phyloP scores from a whole-genome alignment of 2,888 invertebrate genomes.

The Apotomis capreana region DNA sequence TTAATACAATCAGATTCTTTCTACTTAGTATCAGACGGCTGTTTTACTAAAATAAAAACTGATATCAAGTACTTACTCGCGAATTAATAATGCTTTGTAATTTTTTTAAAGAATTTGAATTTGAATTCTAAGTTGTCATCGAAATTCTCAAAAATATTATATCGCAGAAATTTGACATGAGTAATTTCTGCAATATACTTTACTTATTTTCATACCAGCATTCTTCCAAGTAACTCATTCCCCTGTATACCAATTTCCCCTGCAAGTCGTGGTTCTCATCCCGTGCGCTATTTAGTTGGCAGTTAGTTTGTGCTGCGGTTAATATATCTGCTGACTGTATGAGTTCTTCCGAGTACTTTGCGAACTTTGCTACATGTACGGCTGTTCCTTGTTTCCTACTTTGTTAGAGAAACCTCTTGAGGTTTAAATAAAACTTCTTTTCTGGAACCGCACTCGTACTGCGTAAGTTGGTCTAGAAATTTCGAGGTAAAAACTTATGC shows the following conservation, averaged over 20 bases:
- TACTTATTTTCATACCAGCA: too few species aligned
- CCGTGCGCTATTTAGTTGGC: neutral
- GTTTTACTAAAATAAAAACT: too few species aligned
- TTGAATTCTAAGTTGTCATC: too few species aligned
- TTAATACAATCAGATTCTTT: too few species aligned
- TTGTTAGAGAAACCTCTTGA: conserved; percentile 10
- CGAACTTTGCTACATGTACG: conserved; percentile 7
- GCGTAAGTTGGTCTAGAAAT: neutral
- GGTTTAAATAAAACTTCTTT: conserved; percentile 13
- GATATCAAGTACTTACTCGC: too few species aligned
- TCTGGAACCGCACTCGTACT: neutral
- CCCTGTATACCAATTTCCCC: neutral
- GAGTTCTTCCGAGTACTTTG: conserved; percentile 19
- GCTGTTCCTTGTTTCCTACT: conserved; percentile 5
- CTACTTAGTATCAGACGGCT: too few species aligned
- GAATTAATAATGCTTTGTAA: too few species aligned
- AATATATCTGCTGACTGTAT: conserved; percentile 6
- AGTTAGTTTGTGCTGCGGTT: neutral
- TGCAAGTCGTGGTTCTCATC: neutral
- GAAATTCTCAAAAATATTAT: too few species aligned
- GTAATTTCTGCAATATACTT: too few species aligned
- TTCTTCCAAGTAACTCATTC: neutral
- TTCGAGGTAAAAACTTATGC: neutral
- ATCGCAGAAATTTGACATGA: too few species aligned
- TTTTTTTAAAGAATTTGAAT: too few species aligned